phyloP scores from a whole-genome alignment of 2,113 vertebrate species.

The Garra rufa region DNA sequence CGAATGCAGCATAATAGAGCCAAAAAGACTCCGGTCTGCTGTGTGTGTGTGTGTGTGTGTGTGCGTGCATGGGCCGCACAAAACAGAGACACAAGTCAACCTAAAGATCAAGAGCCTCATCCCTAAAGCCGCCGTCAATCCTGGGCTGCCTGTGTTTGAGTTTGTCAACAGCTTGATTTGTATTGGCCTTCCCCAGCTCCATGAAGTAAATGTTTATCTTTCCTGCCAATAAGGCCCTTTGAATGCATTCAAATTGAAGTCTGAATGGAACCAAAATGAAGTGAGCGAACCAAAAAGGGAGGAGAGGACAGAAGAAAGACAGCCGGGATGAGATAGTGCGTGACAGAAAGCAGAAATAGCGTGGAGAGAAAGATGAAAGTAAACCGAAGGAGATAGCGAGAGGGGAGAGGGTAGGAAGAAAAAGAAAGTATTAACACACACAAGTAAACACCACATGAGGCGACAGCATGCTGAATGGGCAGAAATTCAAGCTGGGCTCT shows the following conservation, averaged over 20 bases:
- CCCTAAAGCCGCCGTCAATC: constrained; percentile 37
- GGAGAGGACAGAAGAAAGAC: constrained; percentile 19
- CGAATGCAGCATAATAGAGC: constrained; percentile 54
- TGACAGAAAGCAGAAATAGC: constrained; percentile 9
- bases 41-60: constrained; percentile 24
- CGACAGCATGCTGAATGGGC: constrained; percentile 40
- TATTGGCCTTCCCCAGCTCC: constrained; percentile 29
- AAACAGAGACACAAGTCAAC: constrained; percentile 40
- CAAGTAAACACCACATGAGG: constrained; percentile 27
- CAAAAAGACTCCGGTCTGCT: constrained; percentile 30
- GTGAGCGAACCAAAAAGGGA: constrained; percentile 8
- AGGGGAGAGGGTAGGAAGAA: neutral
- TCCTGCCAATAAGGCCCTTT: constrained; percentile 52
- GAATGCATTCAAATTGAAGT: constrained; percentile 56
- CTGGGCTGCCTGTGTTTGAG: constrained; percentile 37
- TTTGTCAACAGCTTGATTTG: constrained; percentile 50
- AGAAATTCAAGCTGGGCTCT: constrained; percentile 43
- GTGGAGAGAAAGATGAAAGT: neutral
- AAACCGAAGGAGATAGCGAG: constrained; percentile 23
- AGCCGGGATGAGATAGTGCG: neutral
- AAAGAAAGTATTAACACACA: constrained; percentile 28
- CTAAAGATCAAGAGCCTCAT: constrained; percentile 46
- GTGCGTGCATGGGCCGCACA: neutral
- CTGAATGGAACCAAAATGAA: constrained; percentile 60
- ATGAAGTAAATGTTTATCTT: constrained; percentile 55